Conservation (phyloP, 37 sponge, comb jelly and placozoan species). For the Halisarca cf. caerulea region DNA sequence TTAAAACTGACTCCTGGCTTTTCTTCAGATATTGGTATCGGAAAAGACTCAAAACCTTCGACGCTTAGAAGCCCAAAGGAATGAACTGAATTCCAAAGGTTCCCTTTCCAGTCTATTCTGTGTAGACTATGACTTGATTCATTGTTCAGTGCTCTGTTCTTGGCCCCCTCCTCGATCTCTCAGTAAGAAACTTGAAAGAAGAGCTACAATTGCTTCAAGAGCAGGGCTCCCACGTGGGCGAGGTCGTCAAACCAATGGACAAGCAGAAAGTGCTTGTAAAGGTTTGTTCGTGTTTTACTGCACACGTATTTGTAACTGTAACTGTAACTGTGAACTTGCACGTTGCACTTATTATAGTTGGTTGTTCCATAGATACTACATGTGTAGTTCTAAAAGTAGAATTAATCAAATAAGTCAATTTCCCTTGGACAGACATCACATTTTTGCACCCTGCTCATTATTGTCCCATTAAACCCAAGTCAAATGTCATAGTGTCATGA, state of each 20-base stretch:
- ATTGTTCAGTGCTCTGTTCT: too few species aligned
- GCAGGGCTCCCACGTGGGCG: slow-evolving; percentile 96
- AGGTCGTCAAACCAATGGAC: slow-evolving; percentile 98
- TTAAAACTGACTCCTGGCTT: not conserved
- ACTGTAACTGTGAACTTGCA: not conserved
- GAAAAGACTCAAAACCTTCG: slow-evolving; percentile 94
- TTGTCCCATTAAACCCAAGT: too few species aligned
- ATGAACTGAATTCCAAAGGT: slow-evolving; percentile 98
- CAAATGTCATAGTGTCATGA: too few species aligned
- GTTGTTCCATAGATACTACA: not conserved
- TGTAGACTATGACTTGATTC: too few species aligned
- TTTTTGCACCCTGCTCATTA: too few species aligned
- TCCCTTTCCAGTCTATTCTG: too few species aligned
- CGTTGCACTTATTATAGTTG: too few species aligned
- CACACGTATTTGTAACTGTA: not conserved
- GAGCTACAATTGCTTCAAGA: slow-evolving; percentile 95
- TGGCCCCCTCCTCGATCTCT: too few species aligned
- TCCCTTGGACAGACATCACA: too few species aligned
- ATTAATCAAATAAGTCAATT: too few species aligned
- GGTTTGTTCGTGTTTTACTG: slow-evolving; percentile 34
- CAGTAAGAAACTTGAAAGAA: slow-evolving; percentile 90
- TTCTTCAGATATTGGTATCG: slow-evolving; percentile 60
- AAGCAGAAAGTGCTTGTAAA: slow-evolving; percentile 99
- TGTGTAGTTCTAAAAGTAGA: not conserved
- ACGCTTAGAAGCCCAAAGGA: slow-evolving; percentile 96